A percentile compares a stretch with the other conserved stretches of the same genome.
Evolutionary conservation across 2,888 invertebrate species (phyloP).

Genomic region (Aphrophora alni): DNA sequence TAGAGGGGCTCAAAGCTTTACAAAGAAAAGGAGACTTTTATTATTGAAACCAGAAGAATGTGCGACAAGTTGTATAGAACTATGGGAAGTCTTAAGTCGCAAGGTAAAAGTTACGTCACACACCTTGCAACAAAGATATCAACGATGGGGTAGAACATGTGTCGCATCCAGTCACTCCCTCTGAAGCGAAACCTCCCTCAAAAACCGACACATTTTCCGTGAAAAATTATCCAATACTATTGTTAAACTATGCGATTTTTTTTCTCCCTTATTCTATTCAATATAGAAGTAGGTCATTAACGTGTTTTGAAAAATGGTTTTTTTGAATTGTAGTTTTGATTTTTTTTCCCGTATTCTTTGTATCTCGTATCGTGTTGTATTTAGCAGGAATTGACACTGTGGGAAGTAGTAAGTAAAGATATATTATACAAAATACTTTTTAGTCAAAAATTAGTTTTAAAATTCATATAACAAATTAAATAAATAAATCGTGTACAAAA

Average conservation of each 20-base stretch:
- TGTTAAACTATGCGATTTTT: neutral
- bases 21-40: neutral
- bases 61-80: slow-evolving; percentile 4
- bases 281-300: neutral
- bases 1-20: too few species aligned
- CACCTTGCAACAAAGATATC: slow-evolving; percentile 30
- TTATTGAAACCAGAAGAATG: neutral
- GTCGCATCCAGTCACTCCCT: neutral
- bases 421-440: too few species aligned
- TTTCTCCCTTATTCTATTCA: neutral
- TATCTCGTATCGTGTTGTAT: too few species aligned
- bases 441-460: too few species aligned
- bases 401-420: too few species aligned
- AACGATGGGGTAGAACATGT: slow-evolving; percentile 27
- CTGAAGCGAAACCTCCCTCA: neutral
- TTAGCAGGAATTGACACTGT: too few species aligned
- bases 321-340: neutral
- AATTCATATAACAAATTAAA: too few species aligned
- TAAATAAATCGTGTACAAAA: too few species aligned
- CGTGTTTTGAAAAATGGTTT: neutral
- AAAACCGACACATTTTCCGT: neutral
- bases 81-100: neutral
- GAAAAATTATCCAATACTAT: slow-evolving; percentile 25
- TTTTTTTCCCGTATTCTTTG: too few species aligned
- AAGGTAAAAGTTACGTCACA: neutral